Evolutionary conservation across 2,888 invertebrate species (phyloP).

Genomic region (Tinea trinotella): DNA sequence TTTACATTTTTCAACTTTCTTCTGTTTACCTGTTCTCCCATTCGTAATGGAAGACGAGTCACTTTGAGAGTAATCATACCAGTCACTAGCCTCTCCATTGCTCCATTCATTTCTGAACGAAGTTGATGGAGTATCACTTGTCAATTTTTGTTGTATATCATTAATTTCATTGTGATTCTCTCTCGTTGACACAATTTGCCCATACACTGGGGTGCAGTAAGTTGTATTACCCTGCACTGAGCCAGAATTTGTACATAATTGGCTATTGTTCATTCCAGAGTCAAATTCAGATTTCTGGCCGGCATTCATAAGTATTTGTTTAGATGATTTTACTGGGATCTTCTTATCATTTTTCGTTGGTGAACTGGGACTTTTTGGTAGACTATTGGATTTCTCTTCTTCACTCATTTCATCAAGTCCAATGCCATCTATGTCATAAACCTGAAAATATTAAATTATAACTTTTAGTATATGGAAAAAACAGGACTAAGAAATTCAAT

Average conservation of each 20-base stretch:
- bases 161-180: slow-evolving; percentile 66
- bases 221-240: slow-evolving; percentile 43
- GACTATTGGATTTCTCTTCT: slow-evolving; percentile 41
- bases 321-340: slow-evolving; percentile 53
- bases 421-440: slow-evolving; percentile 65
- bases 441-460: slow-evolving; percentile 36
- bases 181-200: slow-evolving; percentile 60
- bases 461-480: neutral
- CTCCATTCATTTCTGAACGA: slow-evolving; percentile 58
- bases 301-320: slow-evolving; percentile 61
- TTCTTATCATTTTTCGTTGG: slow-evolving; percentile 41
- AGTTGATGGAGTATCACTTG: slow-evolving; percentile 52
- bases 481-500: no score
- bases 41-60: slow-evolving; percentile 50
- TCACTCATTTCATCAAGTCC: slow-evolving; percentile 52
- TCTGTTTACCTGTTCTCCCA: slow-evolving; percentile 37
- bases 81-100: slow-evolving; percentile 37
- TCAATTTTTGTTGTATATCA: slow-evolving; percentile 60
- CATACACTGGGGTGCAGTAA: slow-evolving; percentile 63
- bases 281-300: slow-evolving; percentile 66
- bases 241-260: slow-evolving; percentile 38
- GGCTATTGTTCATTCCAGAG: slow-evolving; percentile 65
- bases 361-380: slow-evolving; percentile 30
- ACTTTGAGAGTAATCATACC: slow-evolving; percentile 59
- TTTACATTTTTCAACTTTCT: slow-evolving; percentile 33